Evolutionary conservation across 2,797 vertebrate species (phyloP).

Genomic region (Echeneis naucrates): DNA sequence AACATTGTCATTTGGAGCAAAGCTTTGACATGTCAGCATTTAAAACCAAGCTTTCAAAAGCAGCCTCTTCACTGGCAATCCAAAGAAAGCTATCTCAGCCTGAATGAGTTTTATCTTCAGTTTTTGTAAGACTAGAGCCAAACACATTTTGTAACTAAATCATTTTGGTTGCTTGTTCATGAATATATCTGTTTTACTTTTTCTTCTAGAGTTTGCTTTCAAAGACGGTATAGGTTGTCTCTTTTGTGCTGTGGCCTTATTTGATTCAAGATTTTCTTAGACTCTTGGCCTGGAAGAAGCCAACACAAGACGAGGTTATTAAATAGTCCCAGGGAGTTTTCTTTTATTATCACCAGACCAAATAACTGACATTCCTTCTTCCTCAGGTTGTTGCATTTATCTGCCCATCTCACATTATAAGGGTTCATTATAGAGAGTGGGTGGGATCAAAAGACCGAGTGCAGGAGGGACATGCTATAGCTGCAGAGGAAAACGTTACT

Average conservation of each 20-base stretch:
- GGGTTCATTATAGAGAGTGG: conserved; percentile 33
- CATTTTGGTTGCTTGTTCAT: background rate
- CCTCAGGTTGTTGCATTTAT: conserved; percentile 54
- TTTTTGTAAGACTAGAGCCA: conserved; percentile 39
- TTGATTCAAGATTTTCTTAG: conserved; percentile 40
- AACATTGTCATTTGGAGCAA: conserved; percentile 64
- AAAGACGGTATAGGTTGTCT: conserved; percentile 38
- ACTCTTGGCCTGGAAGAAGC: conserved; percentile 38
- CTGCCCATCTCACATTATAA: conserved; percentile 42
- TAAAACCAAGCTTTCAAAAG: conserved; percentile 48
- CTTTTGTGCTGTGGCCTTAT: conserved; percentile 45
- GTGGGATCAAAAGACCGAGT: conserved; percentile 6
- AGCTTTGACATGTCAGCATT: conserved; percentile 43
- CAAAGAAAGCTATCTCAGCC: conserved; percentile 48
- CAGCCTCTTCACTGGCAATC: conserved; percentile 33
- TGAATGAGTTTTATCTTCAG: conserved; percentile 45
- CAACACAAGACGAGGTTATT: conserved; percentile 52
- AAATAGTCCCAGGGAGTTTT: conserved; percentile 65
- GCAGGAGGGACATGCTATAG: background rate
- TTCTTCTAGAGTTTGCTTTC: conserved; percentile 29
- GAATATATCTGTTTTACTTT: conserved; percentile 31
- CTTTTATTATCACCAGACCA: conserved; percentile 70
- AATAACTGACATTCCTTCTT: conserved; percentile 79
- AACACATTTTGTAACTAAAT: conserved; percentile 37
- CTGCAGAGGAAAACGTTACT: conserved; percentile 8